phyloP scores from a whole-genome alignment of 2,888 invertebrate genomes.

The Watsonalla binaria region DNA sequence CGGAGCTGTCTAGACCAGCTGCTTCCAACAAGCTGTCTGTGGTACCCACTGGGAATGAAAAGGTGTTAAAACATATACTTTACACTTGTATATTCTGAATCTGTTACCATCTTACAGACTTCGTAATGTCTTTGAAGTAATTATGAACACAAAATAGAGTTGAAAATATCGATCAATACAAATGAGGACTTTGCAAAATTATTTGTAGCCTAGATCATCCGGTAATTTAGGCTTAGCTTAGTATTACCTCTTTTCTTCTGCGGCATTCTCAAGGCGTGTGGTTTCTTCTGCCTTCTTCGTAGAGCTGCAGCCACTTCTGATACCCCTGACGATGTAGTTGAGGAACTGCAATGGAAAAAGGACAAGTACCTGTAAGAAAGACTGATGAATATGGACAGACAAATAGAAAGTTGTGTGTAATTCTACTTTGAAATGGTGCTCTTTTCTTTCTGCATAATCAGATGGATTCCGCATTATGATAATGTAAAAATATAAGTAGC shows the following conservation, averaged over 20 bases:
- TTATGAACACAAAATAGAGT: too few relatives aligned
- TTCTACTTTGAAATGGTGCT: too few relatives aligned
- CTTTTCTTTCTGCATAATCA: too few relatives aligned
- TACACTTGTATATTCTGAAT: too few relatives aligned
- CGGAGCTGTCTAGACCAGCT: slow-evolving; percentile 67
- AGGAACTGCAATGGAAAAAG: slow-evolving; percentile 38
- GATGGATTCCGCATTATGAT: too few relatives aligned
- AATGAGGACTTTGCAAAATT: too few relatives aligned
- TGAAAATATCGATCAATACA: too few relatives aligned
- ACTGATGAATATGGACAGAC: neutral
- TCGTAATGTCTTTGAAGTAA: too few relatives aligned
- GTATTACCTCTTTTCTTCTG: slow-evolving; percentile 62
- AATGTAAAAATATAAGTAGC: too few relatives aligned
- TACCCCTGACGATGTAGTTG: slow-evolving; percentile 64
- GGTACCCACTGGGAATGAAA: slow-evolving; percentile 51
- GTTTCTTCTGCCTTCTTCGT: slow-evolving; percentile 63
- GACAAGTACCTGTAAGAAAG: neutral
- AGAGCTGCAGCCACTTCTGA: slow-evolving; percentile 65
- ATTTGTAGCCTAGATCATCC: too few relatives aligned
- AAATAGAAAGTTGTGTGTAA: neutral
- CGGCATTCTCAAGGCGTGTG: slow-evolving; percentile 64
- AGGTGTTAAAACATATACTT: neutral
- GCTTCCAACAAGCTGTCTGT: slow-evolving; percentile 68
- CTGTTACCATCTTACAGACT: too few relatives aligned
- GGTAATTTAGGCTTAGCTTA: neutral